Evolutionary conservation across 2,888 invertebrate genomes (phyloP).

Genomic region (Plebejus argus): DNA sequence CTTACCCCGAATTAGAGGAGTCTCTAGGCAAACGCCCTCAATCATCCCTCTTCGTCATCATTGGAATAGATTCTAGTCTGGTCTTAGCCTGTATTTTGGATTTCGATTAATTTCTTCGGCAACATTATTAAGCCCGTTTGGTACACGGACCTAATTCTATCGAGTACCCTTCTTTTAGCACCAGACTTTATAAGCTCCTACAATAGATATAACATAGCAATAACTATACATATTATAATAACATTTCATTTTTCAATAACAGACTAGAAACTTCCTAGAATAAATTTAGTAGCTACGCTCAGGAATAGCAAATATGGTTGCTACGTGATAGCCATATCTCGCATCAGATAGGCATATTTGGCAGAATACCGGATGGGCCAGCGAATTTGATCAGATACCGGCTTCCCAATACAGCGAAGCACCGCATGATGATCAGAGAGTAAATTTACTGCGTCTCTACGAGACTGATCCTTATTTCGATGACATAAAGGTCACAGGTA

Average conservation of each 20-base stretch:
- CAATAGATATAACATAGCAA: too few relatives aligned
- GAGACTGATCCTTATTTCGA: slow-evolving; percentile 39
- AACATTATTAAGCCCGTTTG: not conserved
- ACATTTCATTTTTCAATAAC: too few relatives aligned
- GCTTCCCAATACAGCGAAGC: not conserved
- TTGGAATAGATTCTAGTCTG: too few relatives aligned
- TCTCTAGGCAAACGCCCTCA: not conserved
- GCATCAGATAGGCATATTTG: not conserved
- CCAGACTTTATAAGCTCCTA: too few relatives aligned
- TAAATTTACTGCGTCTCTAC: not conserved
- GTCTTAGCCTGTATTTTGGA: not conserved
- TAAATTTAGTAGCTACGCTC: not conserved
- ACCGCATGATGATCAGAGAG: not conserved
- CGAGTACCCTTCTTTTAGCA: too few relatives aligned
- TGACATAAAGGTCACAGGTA: slow-evolving; percentile 59
- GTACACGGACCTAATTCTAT: not conserved
- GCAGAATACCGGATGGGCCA: not conserved
- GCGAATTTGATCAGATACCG: not conserved
- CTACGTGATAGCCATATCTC: not conserved
- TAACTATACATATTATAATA: too few relatives aligned
- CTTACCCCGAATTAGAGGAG: not conserved
- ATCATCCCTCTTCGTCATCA: not conserved
- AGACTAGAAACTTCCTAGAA: not conserved
- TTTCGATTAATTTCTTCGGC: not conserved
- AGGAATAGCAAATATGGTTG: not conserved